A percentile compares a stretch with the other conserved stretches of the same genome.
These are phyloP conservation scores for Oxygymnocypris stewartii DNA, from an alignment of 2,113 vertebrate species.

Conservation along the genomic window DNA sequence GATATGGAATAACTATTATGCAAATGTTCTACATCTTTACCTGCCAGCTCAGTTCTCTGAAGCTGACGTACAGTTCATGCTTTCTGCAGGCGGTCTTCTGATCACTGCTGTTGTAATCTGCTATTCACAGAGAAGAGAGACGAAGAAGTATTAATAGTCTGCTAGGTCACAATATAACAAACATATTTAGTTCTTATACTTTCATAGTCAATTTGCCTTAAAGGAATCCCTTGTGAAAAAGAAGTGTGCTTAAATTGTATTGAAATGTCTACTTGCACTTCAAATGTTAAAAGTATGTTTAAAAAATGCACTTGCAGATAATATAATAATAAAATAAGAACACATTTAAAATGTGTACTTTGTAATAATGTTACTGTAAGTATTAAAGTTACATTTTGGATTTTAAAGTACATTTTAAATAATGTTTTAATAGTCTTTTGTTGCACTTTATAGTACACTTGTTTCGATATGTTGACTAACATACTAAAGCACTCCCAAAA, in stretches of 20 bases:
- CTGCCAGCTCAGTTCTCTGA: slow-evolving; percentile 97
- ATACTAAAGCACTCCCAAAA: background rate
- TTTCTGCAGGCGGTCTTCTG: slow-evolving; percentile 92
- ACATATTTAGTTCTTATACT: no score
- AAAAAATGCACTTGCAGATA: background rate
- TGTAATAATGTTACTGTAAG: background rate
- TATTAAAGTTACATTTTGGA: background rate
- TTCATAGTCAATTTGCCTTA: no score
- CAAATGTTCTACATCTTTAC: slow-evolving; percentile 66
- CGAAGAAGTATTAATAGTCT: background rate
- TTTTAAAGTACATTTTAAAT: background rate
- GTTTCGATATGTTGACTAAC: background rate
- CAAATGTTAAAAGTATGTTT: no score
- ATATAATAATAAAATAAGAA: background rate
- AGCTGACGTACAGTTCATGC: slow-evolving; percentile 96
- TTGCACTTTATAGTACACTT: background rate
- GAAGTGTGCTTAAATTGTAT: no score
- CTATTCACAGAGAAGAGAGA: slow-evolving; percentile 3
- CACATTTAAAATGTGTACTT: background rate
- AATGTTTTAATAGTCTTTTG: background rate
- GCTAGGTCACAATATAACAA: no score
- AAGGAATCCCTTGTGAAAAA: no score
- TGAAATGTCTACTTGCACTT: no score
- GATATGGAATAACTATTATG: background rate
- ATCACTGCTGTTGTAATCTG: slow-evolving; percentile 96